Evolutionary conservation across 2,797 vertebrate species (phyloP), one percentile per base, ranked within the genome.

Genomic region (Clarias pachynema): DNA sequence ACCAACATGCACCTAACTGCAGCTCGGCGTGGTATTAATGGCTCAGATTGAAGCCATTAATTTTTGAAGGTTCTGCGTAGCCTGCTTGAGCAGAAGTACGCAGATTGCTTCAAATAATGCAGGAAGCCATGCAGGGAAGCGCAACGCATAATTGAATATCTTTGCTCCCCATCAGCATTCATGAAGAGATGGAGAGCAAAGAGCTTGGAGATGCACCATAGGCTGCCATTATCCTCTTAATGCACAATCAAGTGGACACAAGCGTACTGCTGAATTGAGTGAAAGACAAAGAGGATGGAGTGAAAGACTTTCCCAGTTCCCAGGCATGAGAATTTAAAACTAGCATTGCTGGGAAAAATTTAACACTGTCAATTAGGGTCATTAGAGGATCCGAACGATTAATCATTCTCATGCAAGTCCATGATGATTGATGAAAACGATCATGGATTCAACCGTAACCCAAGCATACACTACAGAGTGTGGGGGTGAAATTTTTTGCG

Each of bases 31-130:
- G 81, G 84, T 53, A 90, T 94, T 95, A 95, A 95, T 95, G 94
- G 92, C 93, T 87, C 87, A 82, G 88, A 91, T 91, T 87, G 83
- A 87, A 93, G 87, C 93, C 94, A 96, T 96, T 95, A 94, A 94
- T 91, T 91, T 92, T 92, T 95, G 93, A 95, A 95, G 94, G 92
- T 91, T 87, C 91, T 73, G 90, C 60, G 89, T 93, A 94, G 95
- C 91, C 94, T 15, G 90, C 91, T 88, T 59, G 84, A 90, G 91
- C 93, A 92, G 93, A 90, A 93, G 94, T 93, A 94, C 88, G 49
- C 88, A 4, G 88, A 91, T 89, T 93, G 91, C 93, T 95, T 95
- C 94, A 95, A 90, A 91, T 73, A 84, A 86, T 86, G 62, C 84
- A 88, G 84, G 87, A 92, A 89, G 92, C 90, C 93, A 89, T 91